These are phyloP conservation scores for Neotragus pygmaeus DNA, from an alignment of 2,113 vertebrate genomes.

Conservation along the genomic window DNA sequence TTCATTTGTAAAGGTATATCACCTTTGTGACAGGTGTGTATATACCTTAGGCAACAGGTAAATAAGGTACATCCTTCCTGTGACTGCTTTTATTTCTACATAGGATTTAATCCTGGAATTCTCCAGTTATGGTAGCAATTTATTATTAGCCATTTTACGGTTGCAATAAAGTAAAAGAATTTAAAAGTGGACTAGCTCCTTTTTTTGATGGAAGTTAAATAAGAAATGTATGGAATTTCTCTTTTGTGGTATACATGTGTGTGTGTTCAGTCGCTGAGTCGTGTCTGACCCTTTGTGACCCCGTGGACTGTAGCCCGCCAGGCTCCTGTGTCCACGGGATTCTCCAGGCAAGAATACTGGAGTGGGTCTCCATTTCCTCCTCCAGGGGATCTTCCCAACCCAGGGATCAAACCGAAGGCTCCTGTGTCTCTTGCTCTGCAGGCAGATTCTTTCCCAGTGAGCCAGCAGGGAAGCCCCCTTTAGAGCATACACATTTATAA, in stretches of 20 bases:
- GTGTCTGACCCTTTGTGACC: neutral
- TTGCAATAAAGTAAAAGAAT: slow-evolving; percentile 6
- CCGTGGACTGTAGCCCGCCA: fast-evolving
- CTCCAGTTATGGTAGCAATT: neutral
- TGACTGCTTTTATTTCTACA: neutral
- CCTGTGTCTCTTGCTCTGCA: neutral
- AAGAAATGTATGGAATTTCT: neutral
- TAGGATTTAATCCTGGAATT: slow-evolving; percentile 13
- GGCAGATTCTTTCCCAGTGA: neutral
- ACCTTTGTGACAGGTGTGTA: neutral
- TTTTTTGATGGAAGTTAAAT: slow-evolving; percentile 30
- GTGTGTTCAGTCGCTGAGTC: neutral
- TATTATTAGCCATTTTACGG: slow-evolving; percentile 18
- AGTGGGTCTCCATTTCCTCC: neutral
- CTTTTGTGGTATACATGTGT: neutral
- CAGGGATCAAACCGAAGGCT: neutral
- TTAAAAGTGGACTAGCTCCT: neutral
- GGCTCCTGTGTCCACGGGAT: neutral
- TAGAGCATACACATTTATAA: neutral
- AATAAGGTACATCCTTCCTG: neutral
- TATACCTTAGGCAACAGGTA: neutral
- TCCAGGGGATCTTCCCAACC: neutral
- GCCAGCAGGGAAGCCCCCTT: neutral
- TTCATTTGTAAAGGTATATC: neutral
- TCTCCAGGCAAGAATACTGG: neutral